Evolutionary conservation across 2,888 invertebrate species (phyloP).

Genomic region (Polymixis lichenea): DNA sequence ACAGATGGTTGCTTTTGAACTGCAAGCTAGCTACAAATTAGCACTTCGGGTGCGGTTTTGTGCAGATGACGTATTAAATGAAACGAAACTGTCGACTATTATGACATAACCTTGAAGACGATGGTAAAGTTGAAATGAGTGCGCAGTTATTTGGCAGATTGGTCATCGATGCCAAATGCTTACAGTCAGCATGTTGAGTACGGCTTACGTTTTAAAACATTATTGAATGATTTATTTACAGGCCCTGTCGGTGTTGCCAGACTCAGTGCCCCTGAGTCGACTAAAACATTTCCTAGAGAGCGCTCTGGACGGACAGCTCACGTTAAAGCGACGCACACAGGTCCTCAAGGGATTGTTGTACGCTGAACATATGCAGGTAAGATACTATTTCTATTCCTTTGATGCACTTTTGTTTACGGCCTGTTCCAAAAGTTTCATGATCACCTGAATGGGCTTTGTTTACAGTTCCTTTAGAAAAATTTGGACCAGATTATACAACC

Average conservation of each 20-base stretch:
- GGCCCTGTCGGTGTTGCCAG: slow-evolving; percentile 95
- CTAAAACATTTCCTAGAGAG: slow-evolving; percentile 95
- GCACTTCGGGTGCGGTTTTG: background rate
- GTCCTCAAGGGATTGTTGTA: slow-evolving; percentile 95
- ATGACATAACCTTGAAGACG: background rate
- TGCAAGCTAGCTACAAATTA: background rate
- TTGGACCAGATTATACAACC: too few relatives aligned
- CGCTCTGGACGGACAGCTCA: slow-evolving; percentile 94
- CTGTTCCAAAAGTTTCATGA: too few relatives aligned
- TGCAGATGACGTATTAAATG: background rate
- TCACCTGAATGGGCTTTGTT: too few relatives aligned
- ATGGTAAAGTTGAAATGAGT: background rate
- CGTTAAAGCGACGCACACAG: slow-evolving; percentile 93
- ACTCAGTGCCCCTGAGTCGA: slow-evolving; percentile 93
- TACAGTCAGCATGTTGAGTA: background rate
- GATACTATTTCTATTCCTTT: background rate
- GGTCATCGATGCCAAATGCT: background rate
- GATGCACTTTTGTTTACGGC: background rate
- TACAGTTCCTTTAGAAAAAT: too few relatives aligned
- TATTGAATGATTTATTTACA: slow-evolving; percentile 67
- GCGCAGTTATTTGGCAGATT: background rate
- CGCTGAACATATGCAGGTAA: slow-evolving; percentile 95
- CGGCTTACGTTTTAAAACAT: background rate
- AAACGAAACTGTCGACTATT: background rate
- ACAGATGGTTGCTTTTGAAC: background rate